A percentile compares a stretch with the other conserved stretches of the same genome.
Conservation (phyloP, 2,888 invertebrate genomes). For the Osedax frankpressi region DNA sequence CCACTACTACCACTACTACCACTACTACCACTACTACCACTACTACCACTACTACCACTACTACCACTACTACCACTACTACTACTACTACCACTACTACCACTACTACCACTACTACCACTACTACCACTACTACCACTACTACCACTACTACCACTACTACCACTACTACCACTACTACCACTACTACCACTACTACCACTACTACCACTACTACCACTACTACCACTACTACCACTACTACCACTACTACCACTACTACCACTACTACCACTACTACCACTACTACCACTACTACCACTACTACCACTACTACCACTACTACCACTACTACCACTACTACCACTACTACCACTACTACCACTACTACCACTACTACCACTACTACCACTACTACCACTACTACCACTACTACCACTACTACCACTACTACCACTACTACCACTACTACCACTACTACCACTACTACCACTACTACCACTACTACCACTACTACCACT, state of each 20-base stretch:
- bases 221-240: slow-evolving; percentile 22
- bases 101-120: slow-evolving; percentile 26
- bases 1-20: slow-evolving; percentile 23
- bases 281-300: slow-evolving; percentile 25
- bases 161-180: slow-evolving; percentile 23
- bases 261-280: slow-evolving; percentile 25
- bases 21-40: slow-evolving; percentile 22
- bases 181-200: background rate
- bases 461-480: slow-evolving; percentile 19
- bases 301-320: slow-evolving; percentile 26
- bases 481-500: slow-evolving; percentile 19
- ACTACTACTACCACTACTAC: slow-evolving; percentile 26
- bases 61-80: slow-evolving; percentile 25
- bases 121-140: slow-evolving; percentile 26
- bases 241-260: slow-evolving; percentile 23
- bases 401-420: slow-evolving; percentile 18
- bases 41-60: slow-evolving; percentile 25
- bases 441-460: slow-evolving; percentile 20
- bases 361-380: slow-evolving; percentile 25
- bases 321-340: slow-evolving; percentile 27
- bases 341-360: slow-evolving; percentile 26
- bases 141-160: slow-evolving; percentile 26
- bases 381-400: slow-evolving; percentile 24
- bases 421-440: slow-evolving; percentile 20
- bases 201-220: slow-evolving; percentile 18